phyloP scores from a whole-genome alignment of 2,113 vertebrate genomes.

The Talpa occidentalis region DNA sequence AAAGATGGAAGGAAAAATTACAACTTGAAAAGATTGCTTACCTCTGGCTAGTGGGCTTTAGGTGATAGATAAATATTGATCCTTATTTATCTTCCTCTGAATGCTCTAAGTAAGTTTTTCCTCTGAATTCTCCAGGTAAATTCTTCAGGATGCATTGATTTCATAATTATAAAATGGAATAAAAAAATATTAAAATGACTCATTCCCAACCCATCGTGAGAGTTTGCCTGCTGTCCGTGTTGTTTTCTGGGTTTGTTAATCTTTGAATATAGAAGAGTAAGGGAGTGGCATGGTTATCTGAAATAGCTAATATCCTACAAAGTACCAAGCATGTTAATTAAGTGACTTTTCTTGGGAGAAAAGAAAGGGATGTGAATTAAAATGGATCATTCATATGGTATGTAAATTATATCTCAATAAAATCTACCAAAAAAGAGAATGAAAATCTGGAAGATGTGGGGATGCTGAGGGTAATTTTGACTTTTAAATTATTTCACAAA shows the following conservation, averaged over 20 bases:
- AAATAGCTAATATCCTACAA: not conserved
- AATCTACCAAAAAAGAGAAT: not conserved
- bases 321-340: not conserved
- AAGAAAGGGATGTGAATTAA: not conserved
- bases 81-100: not conserved
- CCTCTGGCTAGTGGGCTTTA: not conserved
- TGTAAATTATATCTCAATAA: not conserved
- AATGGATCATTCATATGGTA: not conserved
- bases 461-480: not conserved
- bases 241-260: not conserved
- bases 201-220: not conserved
- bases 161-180: not conserved
- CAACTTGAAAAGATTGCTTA: not conserved
- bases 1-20: not conserved
- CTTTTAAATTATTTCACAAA: not conserved
- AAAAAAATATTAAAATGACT: not conserved
- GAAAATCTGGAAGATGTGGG: not conserved
- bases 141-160: not conserved
- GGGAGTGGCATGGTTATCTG: not conserved
- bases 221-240: not conserved
- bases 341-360: not conserved
- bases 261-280: not conserved
- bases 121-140: not conserved
- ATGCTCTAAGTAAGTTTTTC: too few species aligned
- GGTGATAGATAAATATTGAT: not conserved